phyloP scores from a whole-genome alignment of 2,113 vertebrate species.

The Pterophyllum scalare region DNA sequence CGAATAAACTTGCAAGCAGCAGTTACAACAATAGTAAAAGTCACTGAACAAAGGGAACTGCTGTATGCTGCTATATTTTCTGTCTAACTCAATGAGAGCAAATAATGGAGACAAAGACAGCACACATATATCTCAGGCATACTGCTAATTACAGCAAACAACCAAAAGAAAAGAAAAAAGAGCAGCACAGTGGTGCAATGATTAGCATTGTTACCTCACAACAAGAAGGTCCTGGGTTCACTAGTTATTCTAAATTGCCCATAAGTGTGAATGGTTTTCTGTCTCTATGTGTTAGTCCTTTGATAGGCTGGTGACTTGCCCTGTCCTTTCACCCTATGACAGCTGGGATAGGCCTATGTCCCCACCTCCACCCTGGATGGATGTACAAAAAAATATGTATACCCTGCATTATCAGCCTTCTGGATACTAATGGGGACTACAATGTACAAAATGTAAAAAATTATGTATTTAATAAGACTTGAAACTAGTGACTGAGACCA shows the following conservation, averaged over 20 bases:
- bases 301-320: background rate
- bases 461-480: background rate
- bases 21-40: background rate
- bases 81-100: background rate
- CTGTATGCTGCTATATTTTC: background rate
- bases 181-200: too few relatives aligned
- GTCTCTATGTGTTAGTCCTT: background rate
- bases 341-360: background rate
- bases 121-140: background rate
- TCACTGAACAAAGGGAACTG: background rate
- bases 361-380: background rate
- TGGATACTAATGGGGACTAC: background rate
- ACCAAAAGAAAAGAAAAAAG: too few relatives aligned
- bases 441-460: background rate
- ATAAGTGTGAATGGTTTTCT: background rate
- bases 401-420: background rate
- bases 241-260: too few relatives aligned
- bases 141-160: background rate
- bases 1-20: slow-evolving; percentile 3
- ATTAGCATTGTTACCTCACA: too few relatives aligned
- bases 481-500: background rate
- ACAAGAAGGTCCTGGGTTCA: background rate
- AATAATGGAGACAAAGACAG: background rate
- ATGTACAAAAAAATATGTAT: background rate
- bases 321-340: background rate